These are phyloP conservation scores for Agonopterix heracliana DNA, from an alignment of 2,888 invertebrate genomes.

Conservation along the genomic window DNA sequence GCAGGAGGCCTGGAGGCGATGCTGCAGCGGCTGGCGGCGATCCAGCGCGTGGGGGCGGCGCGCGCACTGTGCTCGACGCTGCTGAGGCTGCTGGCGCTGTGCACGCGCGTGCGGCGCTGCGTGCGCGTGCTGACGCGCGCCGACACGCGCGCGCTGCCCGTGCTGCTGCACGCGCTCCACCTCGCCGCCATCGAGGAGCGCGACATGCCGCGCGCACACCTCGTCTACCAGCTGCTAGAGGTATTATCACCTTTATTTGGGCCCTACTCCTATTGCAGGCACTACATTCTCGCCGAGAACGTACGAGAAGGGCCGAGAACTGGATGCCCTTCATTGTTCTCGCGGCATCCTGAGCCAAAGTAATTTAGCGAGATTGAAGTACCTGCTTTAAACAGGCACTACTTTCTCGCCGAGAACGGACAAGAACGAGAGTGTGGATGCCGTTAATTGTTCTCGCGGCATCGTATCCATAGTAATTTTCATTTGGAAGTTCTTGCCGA, in stretches of 20 bases:
- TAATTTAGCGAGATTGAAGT: background rate
- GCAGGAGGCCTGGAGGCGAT: constrained; percentile 82
- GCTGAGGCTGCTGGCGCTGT: constrained; percentile 90
- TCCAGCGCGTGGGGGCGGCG: constrained; percentile 90
- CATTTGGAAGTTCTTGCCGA: too few relatives aligned
- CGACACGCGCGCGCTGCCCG: constrained; percentile 87
- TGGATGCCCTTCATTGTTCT: too few relatives aligned
- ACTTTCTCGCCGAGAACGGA: too few relatives aligned
- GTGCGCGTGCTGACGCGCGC: constrained; percentile 93
- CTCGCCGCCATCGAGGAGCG: constrained; percentile 77
- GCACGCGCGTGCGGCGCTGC: constrained; percentile 93
- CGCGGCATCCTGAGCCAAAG: too few relatives aligned
- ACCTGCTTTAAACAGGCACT: background rate
- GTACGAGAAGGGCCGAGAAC: too few relatives aligned
- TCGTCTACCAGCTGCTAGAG: constrained; percentile 93
- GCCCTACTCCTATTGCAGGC: background rate
- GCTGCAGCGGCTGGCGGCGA: constrained; percentile 89
- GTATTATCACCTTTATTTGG: constrained; percentile 52
- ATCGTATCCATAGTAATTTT: too few relatives aligned
- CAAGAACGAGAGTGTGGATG: too few relatives aligned
- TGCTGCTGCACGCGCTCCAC: constrained; percentile 89
- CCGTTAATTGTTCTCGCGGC: too few relatives aligned
- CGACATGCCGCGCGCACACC: constrained; percentile 81
- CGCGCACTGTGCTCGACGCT: constrained; percentile 92
- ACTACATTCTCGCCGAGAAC: too few relatives aligned